phyloP scores from a whole-genome alignment of 2,888 invertebrate species.

The Lumbricus terrestris region DNA sequence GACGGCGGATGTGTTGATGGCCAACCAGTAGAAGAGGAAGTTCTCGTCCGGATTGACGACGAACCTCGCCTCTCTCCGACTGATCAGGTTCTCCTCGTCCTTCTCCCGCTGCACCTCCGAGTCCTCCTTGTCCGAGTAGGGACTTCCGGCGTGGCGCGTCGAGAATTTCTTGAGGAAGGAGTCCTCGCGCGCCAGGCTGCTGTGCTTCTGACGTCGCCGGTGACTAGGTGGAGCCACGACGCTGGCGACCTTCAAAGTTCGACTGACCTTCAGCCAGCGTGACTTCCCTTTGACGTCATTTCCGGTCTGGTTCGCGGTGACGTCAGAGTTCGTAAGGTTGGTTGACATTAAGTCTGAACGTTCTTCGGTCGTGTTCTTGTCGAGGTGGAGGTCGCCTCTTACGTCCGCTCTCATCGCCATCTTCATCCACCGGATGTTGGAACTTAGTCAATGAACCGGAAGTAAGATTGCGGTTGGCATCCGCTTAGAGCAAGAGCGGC shows the following conservation, averaged over 20 bases:
- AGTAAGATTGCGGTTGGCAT: neutral
- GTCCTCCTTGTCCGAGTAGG: constrained; percentile 7
- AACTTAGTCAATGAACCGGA: neutral
- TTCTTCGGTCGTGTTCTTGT: neutral
- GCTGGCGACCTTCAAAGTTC: constrained; percentile 27
- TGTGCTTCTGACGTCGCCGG: constrained; percentile 32
- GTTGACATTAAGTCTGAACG: neutral
- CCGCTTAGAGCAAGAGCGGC: neutral
- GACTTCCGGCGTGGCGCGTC: constrained; percentile 69
- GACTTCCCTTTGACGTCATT: constrained; percentile 20
- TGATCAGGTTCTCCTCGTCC: neutral
- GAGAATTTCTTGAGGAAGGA: constrained; percentile 86
- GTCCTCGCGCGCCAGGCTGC: constrained; percentile 49
- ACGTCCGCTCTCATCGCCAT: neutral
- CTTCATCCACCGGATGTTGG: neutral
- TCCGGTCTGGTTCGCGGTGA: neutral
- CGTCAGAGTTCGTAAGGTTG: neutral
- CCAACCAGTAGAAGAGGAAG: constrained; percentile 93
- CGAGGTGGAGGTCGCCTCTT: neutral
- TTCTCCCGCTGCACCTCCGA: neutral
- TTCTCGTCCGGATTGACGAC: constrained; percentile 91
- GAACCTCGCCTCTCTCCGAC: constrained; percentile 27
- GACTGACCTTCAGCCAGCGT: constrained; percentile 27
- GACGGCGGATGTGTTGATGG: constrained; percentile 82
- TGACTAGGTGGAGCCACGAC: neutral